These are phyloP conservation scores for Gopherus flavomarginatus DNA, from an alignment of 2,113 vertebrate species.

Conservation along the genomic window DNA sequence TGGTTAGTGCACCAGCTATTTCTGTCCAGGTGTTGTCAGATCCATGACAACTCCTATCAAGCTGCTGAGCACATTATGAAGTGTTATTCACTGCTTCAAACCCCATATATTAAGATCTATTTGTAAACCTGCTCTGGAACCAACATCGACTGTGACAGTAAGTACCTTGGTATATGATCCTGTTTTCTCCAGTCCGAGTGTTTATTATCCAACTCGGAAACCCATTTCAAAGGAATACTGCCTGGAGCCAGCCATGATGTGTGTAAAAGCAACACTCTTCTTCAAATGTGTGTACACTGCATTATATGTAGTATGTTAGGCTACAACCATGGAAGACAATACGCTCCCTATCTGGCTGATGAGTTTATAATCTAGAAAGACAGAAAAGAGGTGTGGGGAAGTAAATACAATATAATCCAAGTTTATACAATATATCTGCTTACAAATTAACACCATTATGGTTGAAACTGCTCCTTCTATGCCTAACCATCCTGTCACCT, in stretches of 20 bases:
- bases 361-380: not conserved
- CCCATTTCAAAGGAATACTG: not conserved
- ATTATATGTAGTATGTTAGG: not conserved
- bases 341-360: not conserved
- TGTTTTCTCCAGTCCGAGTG: not conserved
- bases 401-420: not conserved
- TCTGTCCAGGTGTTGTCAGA: slow-evolving; percentile 32
- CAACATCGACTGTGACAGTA: slow-evolving; percentile 25
- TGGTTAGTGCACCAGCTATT: not conserved
- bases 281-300: not conserved
- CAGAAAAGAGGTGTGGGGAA: not conserved
- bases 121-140: slow-evolving; percentile 5
- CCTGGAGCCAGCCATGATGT: too few species aligned
- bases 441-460: not conserved
- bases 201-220: not conserved
- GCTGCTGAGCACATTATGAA: not conserved
- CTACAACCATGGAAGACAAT: not conserved
- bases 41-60: slow-evolving; percentile 35
- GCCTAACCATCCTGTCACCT: not conserved
- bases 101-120: slow-evolving; percentile 34
- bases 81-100: slow-evolving; percentile 18
- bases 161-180: not conserved
- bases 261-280: not conserved
- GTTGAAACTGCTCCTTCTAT: not conserved
- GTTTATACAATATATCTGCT: not conserved